These are phyloP conservation scores for Chelonoidis abingdonii DNA, from an alignment of 2,113 vertebrate species.

Conservation along the genomic window DNA sequence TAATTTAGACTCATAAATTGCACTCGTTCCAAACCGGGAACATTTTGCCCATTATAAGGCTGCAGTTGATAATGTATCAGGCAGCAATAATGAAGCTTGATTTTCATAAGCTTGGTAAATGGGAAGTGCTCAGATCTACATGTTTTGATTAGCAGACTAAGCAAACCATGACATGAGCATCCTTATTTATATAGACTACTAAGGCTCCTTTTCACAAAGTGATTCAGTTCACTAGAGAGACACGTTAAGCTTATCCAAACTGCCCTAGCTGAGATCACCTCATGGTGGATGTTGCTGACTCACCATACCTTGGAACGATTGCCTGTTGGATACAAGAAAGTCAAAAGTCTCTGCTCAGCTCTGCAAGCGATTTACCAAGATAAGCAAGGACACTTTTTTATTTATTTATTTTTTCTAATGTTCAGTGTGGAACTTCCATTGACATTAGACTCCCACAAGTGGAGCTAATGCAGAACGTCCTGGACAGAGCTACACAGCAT, in stretches of 20 bases:
- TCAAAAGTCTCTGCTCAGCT: neutral
- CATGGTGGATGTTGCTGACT: neutral
- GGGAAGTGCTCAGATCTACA: constrained; percentile 49
- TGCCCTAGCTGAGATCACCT: neutral
- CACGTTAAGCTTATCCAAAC: neutral
- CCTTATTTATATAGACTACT: neutral
- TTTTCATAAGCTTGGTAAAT: constrained; percentile 66
- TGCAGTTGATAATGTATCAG: constrained; percentile 53
- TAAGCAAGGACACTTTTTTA: neutral
- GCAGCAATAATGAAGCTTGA: constrained; percentile 57
- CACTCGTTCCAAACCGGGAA: constrained; percentile 41
- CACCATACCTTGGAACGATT: neutral
- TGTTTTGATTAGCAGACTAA: constrained; percentile 64
- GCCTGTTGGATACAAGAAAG: neutral
- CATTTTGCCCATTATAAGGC: constrained; percentile 50
- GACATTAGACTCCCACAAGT: neutral
- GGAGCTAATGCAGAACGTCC: neutral
- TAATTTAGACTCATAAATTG: constrained; percentile 67
- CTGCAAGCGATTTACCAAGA: neutral
- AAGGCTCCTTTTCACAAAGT: neutral
- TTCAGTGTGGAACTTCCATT: neutral
- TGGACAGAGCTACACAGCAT: neutral
- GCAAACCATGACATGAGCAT: constrained; percentile 36
- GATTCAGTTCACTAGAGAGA: constrained; percentile 32
- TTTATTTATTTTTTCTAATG: neutral